Conservation (phyloP, 2,888 invertebrate species). For the Nysson spinosus region DNA sequence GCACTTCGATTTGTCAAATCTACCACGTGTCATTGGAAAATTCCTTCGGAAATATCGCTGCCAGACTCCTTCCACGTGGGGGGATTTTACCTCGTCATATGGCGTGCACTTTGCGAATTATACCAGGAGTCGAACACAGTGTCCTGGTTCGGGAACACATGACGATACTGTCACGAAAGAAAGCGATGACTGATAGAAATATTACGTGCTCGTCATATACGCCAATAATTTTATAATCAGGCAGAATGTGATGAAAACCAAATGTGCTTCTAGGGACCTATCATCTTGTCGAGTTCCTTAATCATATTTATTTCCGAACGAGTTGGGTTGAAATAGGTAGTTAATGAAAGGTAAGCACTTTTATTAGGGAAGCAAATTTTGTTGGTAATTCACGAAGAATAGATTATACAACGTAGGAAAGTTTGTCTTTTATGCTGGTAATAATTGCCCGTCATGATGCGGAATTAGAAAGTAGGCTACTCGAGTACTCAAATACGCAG, state of each 20-base stretch:
- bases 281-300: too few species aligned
- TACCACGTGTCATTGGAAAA: conserved; percentile 46
- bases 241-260: too few species aligned
- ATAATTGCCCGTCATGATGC: conserved; percentile 16
- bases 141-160: conserved; percentile 54
- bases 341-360: too few species aligned
- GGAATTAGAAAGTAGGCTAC: conserved; percentile 56
- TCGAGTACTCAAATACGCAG: conserved; percentile 20
- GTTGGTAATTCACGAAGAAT: not conserved
- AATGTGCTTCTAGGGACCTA: too few species aligned
- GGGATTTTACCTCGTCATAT: conserved; percentile 69
- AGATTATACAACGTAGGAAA: conserved; percentile 3
- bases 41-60: conserved; percentile 58
- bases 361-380: not conserved
- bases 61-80: conserved; percentile 27
- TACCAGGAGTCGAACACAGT: conserved; percentile 7
- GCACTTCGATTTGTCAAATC: conserved; percentile 42
- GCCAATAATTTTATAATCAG: too few species aligned
- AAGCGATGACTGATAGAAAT: conserved; percentile 34
- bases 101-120: conserved; percentile 59
- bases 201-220: conserved; percentile 28
- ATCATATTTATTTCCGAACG: too few species aligned
- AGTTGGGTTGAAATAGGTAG: too few species aligned
- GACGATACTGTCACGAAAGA: conserved; percentile 59
- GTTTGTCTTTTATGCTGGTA: conserved; percentile 19